Percentiles rank a stretch among this genome's conserved stretches.
These are phyloP conservation scores for Apis florea DNA, from an alignment of 1,140 invertebrate species.

Conservation along the genomic window DNA sequence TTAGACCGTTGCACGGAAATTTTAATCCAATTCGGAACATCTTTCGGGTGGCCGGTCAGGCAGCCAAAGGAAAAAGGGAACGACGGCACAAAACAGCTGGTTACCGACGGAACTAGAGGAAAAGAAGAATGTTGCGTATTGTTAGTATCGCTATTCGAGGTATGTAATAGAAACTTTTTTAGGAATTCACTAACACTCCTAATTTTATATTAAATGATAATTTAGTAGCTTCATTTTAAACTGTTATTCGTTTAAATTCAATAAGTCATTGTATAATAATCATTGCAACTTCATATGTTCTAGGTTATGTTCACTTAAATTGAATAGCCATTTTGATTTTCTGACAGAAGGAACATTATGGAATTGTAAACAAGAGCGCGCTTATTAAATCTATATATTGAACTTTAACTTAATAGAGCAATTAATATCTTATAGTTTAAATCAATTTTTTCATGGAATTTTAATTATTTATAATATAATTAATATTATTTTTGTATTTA, in stretches of 20 bases:
- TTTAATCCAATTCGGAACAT: constrained; percentile 80
- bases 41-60: constrained; percentile 72
- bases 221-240: constrained; percentile 9
- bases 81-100: constrained; percentile 74
- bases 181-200: not conserved
- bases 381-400: constrained; percentile 20
- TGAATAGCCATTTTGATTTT: constrained; percentile 3
- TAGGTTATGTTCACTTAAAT: constrained; percentile 41
- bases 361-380: constrained; percentile 39
- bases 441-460: not conserved
- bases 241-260: constrained; percentile 19
- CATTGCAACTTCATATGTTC: not conserved
- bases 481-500: not conserved
- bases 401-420: not conserved
- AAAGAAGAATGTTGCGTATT: constrained; percentile 72
- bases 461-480: not conserved
- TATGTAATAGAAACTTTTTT: constrained; percentile 43
- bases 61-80: constrained; percentile 72
- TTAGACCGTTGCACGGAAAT: constrained; percentile 78
- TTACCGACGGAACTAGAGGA: constrained; percentile 53
- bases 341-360: constrained; percentile 32
- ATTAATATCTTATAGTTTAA: not conserved
- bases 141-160: constrained; percentile 66
- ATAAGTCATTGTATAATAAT: not conserved
- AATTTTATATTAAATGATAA: not conserved